Percentiles rank a stretch among this genome's conserved stretches.
These are phyloP conservation scores for Lipotes vexillifer DNA, from an alignment of 2,113 vertebrate genomes.

Conservation along the genomic window DNA sequence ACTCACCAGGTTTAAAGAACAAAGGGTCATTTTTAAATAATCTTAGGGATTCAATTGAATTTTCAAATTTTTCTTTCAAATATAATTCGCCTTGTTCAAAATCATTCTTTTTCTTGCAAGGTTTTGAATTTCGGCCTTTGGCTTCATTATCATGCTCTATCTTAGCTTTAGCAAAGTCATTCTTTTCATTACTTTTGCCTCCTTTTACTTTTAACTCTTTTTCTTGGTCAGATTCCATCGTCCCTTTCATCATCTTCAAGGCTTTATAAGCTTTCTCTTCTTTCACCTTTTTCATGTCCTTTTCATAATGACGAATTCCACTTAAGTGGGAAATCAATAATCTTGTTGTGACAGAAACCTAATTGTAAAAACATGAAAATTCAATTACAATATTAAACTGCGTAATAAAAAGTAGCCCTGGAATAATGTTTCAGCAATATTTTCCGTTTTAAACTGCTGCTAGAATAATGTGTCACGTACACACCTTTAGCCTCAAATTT, in stretches of 20 bases:
- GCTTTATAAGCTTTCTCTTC: constrained; percentile 88
- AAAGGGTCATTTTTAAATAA: constrained; percentile 97
- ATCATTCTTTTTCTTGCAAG: constrained; percentile 83
- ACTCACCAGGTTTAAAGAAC: constrained; percentile 95
- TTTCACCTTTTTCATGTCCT: constrained; percentile 91
- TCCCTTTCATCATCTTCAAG: constrained; percentile 72
- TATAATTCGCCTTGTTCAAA: constrained; percentile 95
- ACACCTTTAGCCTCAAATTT: neutral
- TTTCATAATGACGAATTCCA: constrained; percentile 98
- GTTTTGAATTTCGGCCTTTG: constrained; percentile 72
- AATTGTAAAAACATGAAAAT: constrained; percentile 43
- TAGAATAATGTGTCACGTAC: neutral
- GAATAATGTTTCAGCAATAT: neutral
- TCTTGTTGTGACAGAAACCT: constrained; percentile 93
- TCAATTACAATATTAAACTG: neutral
- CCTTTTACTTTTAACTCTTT: constrained; percentile 77
- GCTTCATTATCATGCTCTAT: constrained; percentile 72
- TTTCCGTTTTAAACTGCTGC: neutral
- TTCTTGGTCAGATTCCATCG: constrained; percentile 65
- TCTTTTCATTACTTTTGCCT: constrained; percentile 70
- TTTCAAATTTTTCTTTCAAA: constrained; percentile 92
- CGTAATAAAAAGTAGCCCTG: neutral
- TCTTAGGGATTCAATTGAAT: constrained; percentile 88
- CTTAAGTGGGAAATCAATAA: constrained; percentile 94
- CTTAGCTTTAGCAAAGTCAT: constrained; percentile 63